Percentiles rank a stretch among this genome's conserved stretches.
Evolutionary conservation across 1,140 invertebrate genomes (phyloP).

Genomic region (Brachionus paranguensis): DNA sequence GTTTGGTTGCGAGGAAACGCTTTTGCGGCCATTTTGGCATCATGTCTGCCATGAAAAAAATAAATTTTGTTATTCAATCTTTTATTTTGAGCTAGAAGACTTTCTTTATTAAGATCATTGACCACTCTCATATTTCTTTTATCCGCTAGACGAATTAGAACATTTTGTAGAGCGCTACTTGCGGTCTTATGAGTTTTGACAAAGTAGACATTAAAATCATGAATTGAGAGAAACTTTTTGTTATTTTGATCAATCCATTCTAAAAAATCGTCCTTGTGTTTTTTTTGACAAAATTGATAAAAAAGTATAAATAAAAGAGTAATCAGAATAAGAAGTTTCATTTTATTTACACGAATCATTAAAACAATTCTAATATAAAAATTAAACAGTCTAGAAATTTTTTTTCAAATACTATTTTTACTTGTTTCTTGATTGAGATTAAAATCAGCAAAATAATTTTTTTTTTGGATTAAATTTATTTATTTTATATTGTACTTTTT

Average conservation of each 20-base stretch:
- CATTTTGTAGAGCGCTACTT: not conserved
- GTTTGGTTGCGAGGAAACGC: not conserved
- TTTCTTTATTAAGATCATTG: not conserved
- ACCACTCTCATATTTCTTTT: not conserved
- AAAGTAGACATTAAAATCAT: not conserved
- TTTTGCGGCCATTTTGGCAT: not conserved
- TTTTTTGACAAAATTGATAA: not conserved
- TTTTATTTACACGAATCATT: no score
- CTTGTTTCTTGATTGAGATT: no score
- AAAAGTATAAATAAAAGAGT: not conserved
- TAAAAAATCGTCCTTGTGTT: not conserved
- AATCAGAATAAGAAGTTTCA: not conserved
- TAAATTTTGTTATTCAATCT: not conserved
- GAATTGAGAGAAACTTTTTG: not conserved
- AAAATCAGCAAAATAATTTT: no score
- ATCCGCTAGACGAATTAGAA: not conserved
- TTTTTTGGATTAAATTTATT: no score
- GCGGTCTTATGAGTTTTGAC: not conserved
- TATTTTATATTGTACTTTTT: no score
- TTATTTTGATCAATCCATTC: not conserved
- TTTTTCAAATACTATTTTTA: no score
- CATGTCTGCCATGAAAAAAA: not conserved
- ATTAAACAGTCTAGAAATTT: no score
- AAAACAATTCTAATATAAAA: no score
- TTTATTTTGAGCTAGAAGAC: not conserved